Evolutionary conservation across 2,888 invertebrate genomes (phyloP).

Genomic region (Allygus modestus): DNA sequence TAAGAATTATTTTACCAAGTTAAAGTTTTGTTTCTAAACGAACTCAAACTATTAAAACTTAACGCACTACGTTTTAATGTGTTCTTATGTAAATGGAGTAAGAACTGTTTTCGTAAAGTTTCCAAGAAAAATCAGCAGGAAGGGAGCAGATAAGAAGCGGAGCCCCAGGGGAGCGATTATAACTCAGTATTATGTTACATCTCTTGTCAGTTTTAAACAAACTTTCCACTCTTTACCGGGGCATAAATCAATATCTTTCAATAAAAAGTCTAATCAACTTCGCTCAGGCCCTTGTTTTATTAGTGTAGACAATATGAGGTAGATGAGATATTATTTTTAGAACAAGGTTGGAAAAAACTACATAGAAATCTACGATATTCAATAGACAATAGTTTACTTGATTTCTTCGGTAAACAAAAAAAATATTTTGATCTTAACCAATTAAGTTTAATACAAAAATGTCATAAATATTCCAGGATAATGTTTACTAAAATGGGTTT

Average conservation of each 20-base stretch:
- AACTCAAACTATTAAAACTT: too few relatives aligned
- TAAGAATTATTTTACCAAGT: too few relatives aligned
- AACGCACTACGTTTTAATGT: background rate
- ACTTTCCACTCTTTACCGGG: conserved; percentile 1
- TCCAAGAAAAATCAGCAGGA: background rate
- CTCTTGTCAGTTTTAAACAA: conserved; percentile 17
- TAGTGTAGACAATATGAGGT: background rate
- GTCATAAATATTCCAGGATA: too few relatives aligned
- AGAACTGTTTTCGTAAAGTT: background rate
- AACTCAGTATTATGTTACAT: conserved; percentile 27
- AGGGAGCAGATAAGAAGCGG: background rate
- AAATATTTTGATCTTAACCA: too few relatives aligned
- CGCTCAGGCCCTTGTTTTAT: background rate
- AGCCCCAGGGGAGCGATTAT: conserved; percentile 6
- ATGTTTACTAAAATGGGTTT: too few relatives aligned
- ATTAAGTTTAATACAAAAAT: too few relatives aligned
- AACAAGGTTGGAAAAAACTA: too few relatives aligned
- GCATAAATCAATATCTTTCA: conserved; percentile 18
- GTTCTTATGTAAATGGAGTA: background rate
- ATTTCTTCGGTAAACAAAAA: too few relatives aligned
- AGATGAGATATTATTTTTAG: too few relatives aligned
- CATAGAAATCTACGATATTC: too few relatives aligned
- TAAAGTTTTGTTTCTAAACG: too few relatives aligned
- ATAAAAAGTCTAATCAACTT: background rate
- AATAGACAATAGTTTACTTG: too few relatives aligned